These are phyloP conservation scores for Thelaira solivaga DNA, from an alignment of 2,888 invertebrate genomes.

Conservation along the genomic window DNA sequence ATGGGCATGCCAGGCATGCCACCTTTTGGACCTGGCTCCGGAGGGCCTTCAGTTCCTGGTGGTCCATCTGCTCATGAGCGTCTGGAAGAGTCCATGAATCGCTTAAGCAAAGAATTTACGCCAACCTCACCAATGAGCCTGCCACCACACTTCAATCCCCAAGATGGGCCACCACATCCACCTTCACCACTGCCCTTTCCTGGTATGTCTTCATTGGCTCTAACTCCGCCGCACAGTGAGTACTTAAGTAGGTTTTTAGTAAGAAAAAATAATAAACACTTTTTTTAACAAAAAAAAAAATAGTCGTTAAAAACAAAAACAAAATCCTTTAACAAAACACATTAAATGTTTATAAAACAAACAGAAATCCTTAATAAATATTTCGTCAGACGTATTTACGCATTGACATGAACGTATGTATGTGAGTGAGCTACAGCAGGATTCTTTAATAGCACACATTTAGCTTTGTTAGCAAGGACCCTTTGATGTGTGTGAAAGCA, in stretches of 20 bases:
- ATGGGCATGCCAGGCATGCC: conserved; percentile 71
- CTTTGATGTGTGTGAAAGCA: conserved; percentile 58
- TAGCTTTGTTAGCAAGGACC: conserved; percentile 6
- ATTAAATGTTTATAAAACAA: conserved; percentile 62
- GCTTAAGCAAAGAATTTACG: conserved; percentile 75
- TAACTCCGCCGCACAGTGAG: conserved; percentile 91
- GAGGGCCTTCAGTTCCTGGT: conserved; percentile 49
- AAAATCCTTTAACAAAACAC: conserved; percentile 48
- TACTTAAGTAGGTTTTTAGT: conserved; percentile 68
- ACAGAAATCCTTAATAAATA: conserved; percentile 69
- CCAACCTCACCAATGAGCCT: conserved; percentile 77
- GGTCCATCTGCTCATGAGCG: conserved; percentile 74
- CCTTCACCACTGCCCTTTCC: conserved; percentile 84
- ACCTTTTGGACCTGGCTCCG: conserved; percentile 56
- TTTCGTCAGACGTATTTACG: conserved; percentile 16
- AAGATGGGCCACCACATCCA: conserved; percentile 78
- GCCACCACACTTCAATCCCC: conserved; percentile 76
- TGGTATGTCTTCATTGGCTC: conserved; percentile 84
- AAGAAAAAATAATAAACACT: conserved; percentile 45
- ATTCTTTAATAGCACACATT: conserved; percentile 1
- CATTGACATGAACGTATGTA: conserved; percentile 51
- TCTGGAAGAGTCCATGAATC: conserved; percentile 76
- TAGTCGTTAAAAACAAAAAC: conserved; percentile 3
- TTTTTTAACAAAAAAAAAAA: conserved; percentile 26
- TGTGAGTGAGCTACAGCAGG: not conserved